Percentiles rank a stretch among this genome's conserved stretches.
phyloP scores from a whole-genome alignment of 2,797 vertebrate species.

The Amazonetta brasiliensis region DNA sequence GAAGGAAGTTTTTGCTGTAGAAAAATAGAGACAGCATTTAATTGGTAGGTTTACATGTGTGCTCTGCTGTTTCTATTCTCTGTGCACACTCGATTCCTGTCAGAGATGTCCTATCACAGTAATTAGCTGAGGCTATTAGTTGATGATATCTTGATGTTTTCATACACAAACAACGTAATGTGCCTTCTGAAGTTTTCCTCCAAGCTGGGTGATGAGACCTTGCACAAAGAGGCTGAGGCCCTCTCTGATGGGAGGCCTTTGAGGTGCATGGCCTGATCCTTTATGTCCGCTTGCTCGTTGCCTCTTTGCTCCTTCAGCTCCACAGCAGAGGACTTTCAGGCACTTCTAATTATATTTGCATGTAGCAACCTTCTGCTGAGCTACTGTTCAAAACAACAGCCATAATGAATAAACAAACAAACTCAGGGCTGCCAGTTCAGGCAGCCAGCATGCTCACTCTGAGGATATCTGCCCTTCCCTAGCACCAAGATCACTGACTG shows the following conservation, averaged over 20 bases:
- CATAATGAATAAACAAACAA: background rate
- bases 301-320: background rate
- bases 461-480: constrained; percentile 16
- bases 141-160: background rate
- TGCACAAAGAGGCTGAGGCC: background rate
- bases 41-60: background rate
- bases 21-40: background rate
- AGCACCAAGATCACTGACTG: background rate
- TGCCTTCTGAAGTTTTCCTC: constrained; percentile 9
- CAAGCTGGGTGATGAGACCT: background rate
- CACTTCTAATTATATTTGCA: constrained; percentile 1
- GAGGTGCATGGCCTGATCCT: background rate
- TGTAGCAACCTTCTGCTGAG: background rate
- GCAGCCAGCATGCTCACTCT: background rate
- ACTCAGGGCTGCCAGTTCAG: background rate
- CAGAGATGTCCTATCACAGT: background rate
- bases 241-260: background rate
- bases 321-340: background rate
- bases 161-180: background rate
- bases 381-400: constrained; percentile 2
- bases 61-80: constrained; percentile 12
- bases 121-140: background rate
- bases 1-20: background rate
- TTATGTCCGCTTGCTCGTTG: background rate
- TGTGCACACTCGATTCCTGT: background rate